phyloP scores from a whole-genome alignment of 2,797 vertebrate genomes.

The Argyrosomus regius region DNA sequence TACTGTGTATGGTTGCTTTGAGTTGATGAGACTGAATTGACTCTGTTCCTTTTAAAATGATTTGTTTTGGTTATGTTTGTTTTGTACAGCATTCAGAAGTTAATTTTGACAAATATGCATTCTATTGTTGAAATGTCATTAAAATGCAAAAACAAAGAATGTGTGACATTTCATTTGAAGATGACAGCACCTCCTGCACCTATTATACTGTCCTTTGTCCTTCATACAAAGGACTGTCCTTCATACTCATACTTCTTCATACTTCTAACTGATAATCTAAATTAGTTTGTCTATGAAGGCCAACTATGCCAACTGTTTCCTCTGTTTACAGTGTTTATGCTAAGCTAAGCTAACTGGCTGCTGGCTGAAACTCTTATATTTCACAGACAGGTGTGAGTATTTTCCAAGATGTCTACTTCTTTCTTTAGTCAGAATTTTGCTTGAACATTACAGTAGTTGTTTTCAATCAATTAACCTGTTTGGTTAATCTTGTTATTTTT shows the following conservation, averaged over 20 bases:
- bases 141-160: conserved; percentile 50
- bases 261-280: not conserved
- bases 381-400: too few species aligned
- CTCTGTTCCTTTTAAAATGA: conserved; percentile 42
- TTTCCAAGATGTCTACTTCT: too few species aligned
- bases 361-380: not conserved
- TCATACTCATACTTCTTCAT: too few species aligned
- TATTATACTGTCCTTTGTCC: not conserved
- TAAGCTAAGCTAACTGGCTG: not conserved
- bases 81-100: conserved; percentile 70
- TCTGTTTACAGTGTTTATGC: not conserved
- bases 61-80: conserved; percentile 54
- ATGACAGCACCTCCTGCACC: not conserved
- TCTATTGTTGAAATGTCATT: conserved; percentile 65
- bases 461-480: too few species aligned
- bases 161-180: conserved; percentile 35
- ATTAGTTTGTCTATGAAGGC: not conserved
- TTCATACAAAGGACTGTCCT: too few species aligned
- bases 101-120: conserved; percentile 63
- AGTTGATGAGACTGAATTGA: conserved; percentile 37
- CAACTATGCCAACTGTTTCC: too few species aligned
- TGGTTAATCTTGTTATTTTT: too few species aligned
- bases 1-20: conserved; percentile 49
- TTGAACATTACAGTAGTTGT: too few species aligned
- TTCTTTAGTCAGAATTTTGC: too few species aligned